phyloP scores from a whole-genome alignment of 1,140 invertebrate species.

The Meloidogyne hapla region DNA sequence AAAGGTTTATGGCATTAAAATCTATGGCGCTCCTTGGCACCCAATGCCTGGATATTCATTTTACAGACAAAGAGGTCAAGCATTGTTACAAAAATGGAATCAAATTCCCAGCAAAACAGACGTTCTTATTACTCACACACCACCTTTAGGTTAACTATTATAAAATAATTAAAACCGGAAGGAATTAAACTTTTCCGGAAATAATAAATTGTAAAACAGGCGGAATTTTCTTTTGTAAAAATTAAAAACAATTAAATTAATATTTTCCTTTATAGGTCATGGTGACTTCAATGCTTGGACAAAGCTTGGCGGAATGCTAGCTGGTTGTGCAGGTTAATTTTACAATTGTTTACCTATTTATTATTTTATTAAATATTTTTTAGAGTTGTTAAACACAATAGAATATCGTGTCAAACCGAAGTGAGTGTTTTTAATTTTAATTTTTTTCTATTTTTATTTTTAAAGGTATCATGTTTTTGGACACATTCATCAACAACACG shows the following conservation, averaged over 20 bases:
- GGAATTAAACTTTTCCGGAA: too few species aligned
- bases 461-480: constrained; percentile 68
- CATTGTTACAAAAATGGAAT: constrained; percentile 77
- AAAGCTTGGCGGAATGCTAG: constrained; percentile 66
- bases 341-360: neutral
- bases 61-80: constrained; percentile 68
- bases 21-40: constrained; percentile 69
- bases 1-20: constrained; percentile 58
- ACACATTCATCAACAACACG: constrained; percentile 51
- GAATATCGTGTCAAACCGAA: constrained; percentile 73
- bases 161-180: constrained; percentile 68
- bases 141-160: constrained; percentile 68
- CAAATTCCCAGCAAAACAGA: constrained; percentile 76
- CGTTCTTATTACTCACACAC: constrained; percentile 75
- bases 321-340: constrained; percentile 72
- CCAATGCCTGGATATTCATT: constrained; percentile 60
- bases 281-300: constrained; percentile 57
- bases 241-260: neutral
- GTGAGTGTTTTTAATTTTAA: neutral
- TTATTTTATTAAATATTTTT: neutral
- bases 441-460: neutral
- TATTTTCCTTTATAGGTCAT: constrained; percentile 39
- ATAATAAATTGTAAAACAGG: neutral
- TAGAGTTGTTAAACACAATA: constrained; percentile 76
- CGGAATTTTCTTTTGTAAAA: neutral